Evolutionary conservation across 2,888 invertebrate genomes (phyloP), one percentile per base, ranked within the genome.

Genomic region (Dorcus parallelipipedus): DNA sequence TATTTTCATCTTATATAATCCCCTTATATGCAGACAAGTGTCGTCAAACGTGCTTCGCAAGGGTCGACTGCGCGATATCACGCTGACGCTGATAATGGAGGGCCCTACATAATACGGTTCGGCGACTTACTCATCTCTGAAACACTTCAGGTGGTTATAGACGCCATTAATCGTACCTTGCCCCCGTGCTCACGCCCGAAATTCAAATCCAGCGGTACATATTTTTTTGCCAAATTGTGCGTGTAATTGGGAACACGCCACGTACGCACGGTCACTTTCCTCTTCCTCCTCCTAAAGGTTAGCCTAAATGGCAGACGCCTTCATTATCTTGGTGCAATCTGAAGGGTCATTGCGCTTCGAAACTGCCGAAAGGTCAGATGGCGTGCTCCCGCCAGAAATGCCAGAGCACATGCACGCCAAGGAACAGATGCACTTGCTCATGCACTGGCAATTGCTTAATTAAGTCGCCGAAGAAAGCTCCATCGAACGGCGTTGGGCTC

Each of bases 1-100:
- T 70, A 73, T 71, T 74, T 74, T 70, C 70, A 67, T 66, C 69
- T 69, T 66, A 66, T 69, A 71, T 67, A 65, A 69, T 69, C 67
- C 69, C 69, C 69, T 70, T 71, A 67, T 65, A 66, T 65, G 67
- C 66, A 67, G 70, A 70, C 69, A 65, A 69, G 72, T 67, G 61
- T 60, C 67, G 67, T 67, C 68, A 64, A 65, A 65, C 65, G 60
- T 65, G 61, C 59, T 58, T 45, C 56, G 52, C 58, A 59, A 23
- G 61, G 62, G 57, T 59, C 54, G 58, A 58, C 39, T 53, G 60
- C 59, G 61, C 61, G 64, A 65, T 67, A 66, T 67, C 64, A 63
- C 64, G 65, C 57, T 61, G 60, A 55, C 65, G 60, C 58, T 59
- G 58, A 59, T 64, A 66, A 62, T 66, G 60, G 62, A 65, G 63